A percentile compares a stretch with the other conserved stretches of the same genome.
Evolutionary conservation across 2,113 vertebrate genomes (phyloP).

Genomic region (Gymnocephalus cernua): DNA sequence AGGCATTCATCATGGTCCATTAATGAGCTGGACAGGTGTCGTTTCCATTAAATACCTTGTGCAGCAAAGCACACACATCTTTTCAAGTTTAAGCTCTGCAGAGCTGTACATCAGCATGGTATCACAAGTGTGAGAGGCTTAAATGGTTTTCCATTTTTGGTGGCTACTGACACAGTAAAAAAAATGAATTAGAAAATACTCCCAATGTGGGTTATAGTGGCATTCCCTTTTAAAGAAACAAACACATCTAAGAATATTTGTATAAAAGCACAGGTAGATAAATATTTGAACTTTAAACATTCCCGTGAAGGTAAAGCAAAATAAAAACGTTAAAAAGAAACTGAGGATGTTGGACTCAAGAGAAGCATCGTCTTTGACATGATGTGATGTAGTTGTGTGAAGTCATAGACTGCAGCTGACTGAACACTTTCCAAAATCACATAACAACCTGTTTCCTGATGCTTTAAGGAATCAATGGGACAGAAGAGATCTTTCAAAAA

Average conservation of each 20-base stretch:
- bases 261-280: conserved; percentile 35
- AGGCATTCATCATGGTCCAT: conserved; percentile 10
- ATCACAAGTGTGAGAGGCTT: not conserved
- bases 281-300: conserved; percentile 62
- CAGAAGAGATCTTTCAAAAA: conserved; percentile 35
- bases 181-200: conserved; percentile 22
- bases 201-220: conserved; percentile 11
- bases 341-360: conserved; percentile 55
- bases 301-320: conserved; percentile 31
- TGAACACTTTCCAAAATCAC: conserved; percentile 54
- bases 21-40: not conserved
- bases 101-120: conserved; percentile 1
- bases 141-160: conserved; percentile 5
- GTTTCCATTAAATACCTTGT: not conserved
- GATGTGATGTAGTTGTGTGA: conserved; percentile 47
- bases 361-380: conserved; percentile 44
- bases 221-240: conserved; percentile 41
- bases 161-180: not conserved
- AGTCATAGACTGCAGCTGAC: conserved; percentile 57
- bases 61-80: not conserved
- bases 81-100: not conserved
- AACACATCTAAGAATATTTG: conserved; percentile 37
- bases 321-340: conserved; percentile 53
- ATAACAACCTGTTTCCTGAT: conserved; percentile 49
- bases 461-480: conserved; percentile 10